A percentile compares a stretch with the other conserved stretches of the same genome.
phyloP scores from a whole-genome alignment of 2,113 vertebrate species.

The Mus musculus region GRCm39 chr3:78443501-78444000 shows the following conservation, averaged over 20 bases:
- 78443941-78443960: not conserved
- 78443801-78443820: not conserved
- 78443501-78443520: conserved; percentile 35
- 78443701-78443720: conserved; percentile 33
- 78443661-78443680: conserved; percentile 44
- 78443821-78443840: not conserved
- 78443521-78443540: conserved; percentile 44
- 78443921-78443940: not conserved
- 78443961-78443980: not conserved
- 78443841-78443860: not conserved
- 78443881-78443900: not conserved
- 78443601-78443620: conserved; percentile 58
- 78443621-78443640: conserved; percentile 64
- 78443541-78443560: conserved; percentile 25
- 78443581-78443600: conserved; percentile 70
- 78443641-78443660: conserved; percentile 32
- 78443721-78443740: not conserved
- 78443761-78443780: not conserved
- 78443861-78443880: not conserved
- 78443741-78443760: not conserved
- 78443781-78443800: not conserved
- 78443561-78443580: conserved; percentile 58
- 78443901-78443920: not conserved
- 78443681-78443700: conserved; percentile 50
- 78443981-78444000: not conserved